phyloP scores from a whole-genome alignment of 2,888 invertebrate genomes.

The Helicoverpa assulta region DNA sequence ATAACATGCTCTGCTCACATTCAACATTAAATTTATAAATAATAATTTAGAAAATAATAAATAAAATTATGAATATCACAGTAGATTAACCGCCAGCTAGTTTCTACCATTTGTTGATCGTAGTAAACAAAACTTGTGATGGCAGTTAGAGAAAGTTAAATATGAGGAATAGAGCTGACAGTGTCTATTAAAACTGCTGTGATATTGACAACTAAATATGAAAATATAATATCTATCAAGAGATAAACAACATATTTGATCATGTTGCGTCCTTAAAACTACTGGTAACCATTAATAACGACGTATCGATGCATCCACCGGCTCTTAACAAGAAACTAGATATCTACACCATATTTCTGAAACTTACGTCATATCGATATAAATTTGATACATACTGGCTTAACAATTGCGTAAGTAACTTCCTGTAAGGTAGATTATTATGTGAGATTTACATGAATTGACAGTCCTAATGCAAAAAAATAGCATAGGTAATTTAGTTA shows the following conservation, averaged over 20 bases:
- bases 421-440: conserved; percentile 38
- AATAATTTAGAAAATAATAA: conserved; percentile 87
- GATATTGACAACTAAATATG: conserved; percentile 85
- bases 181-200: conserved; percentile 85
- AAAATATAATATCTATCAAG: conserved; percentile 74
- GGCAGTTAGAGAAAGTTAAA: conserved; percentile 21
- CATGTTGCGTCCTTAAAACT: conserved; percentile 82
- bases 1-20: conserved; percentile 78
- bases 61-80: conserved; percentile 90
- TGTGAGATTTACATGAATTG: conserved; percentile 17
- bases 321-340: conserved; percentile 70
- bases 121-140: conserved; percentile 15
- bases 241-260: conserved; percentile 80
- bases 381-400: conserved; percentile 62
- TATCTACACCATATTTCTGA: conserved; percentile 49
- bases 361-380: conserved; percentile 52
- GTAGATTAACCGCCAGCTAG: conserved; percentile 87
- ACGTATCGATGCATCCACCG: conserved; percentile 71
- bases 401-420: conserved; percentile 54
- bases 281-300: conserved; percentile 86
- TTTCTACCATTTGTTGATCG: conserved; percentile 59
- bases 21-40: conserved; percentile 83
- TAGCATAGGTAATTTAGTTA: conserved; percentile 1
- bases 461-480: conserved; percentile 9
- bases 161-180: conserved; percentile 75